A percentile compares a stretch with the other conserved stretches of the same genome.
phyloP scores from a whole-genome alignment of 35 echinoderm and acorn worm genomes.

The Heliocidaris tuberculata region DNA sequence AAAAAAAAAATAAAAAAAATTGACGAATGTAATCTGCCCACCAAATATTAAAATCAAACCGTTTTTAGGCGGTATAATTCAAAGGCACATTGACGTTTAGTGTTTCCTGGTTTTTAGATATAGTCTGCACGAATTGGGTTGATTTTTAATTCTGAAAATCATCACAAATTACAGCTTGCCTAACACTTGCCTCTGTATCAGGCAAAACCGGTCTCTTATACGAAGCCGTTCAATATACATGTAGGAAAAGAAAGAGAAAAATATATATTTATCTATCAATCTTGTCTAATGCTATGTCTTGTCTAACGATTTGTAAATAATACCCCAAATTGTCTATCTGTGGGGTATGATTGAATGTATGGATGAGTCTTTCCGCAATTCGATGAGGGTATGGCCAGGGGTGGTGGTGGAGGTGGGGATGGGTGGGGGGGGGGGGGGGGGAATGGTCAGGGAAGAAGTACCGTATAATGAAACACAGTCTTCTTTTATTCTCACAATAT shows the following conservation, averaged over 20 bases:
- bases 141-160: slow-evolving; percentile 7
- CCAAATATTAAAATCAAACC: not conserved
- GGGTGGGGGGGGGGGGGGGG: too few species aligned
- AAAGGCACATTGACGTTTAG: not conserved
- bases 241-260: not conserved
- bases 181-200: slow-evolving; percentile 8
- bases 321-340: not conserved
- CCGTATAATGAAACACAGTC: too few species aligned
- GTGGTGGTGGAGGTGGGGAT: too few species aligned
- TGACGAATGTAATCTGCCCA: not conserved
- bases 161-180: slow-evolving; percentile 34
- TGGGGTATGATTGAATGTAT: too few species aligned
- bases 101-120: not conserved
- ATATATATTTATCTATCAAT: not conserved
- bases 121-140: slow-evolving; percentile 5
- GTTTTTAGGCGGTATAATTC: not conserved
- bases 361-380: too few species aligned
- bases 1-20: not conserved
- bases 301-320: not conserved
- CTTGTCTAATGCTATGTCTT: not conserved
- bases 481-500: too few species aligned
- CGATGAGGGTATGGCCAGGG: too few species aligned
- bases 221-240: not conserved
- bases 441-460: not conserved
- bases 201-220: slow-evolving; percentile 1